These are phyloP conservation scores for Sakesphorus luctuosus DNA, from an alignment of 2,113 vertebrate genomes.

Conservation along the genomic window DNA sequence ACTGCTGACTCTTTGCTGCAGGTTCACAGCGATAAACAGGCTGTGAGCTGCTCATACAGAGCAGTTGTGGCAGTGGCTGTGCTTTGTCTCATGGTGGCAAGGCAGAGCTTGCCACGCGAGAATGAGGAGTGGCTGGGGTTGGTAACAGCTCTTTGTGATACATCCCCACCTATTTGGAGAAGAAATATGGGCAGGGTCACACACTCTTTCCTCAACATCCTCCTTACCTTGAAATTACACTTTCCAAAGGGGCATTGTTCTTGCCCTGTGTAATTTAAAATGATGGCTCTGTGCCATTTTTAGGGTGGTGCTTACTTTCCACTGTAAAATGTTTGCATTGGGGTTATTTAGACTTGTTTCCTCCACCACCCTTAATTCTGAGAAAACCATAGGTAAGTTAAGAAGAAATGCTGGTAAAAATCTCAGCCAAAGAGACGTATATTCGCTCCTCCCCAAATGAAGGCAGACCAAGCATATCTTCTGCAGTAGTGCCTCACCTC, in stretches of 20 bases:
- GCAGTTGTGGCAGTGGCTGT: rapidly evolving
- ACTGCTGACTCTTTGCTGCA: background rate
- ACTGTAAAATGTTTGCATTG: background rate
- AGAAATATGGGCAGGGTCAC: background rate
- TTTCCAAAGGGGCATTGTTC: background rate
- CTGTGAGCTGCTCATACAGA: background rate
- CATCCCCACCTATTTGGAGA: background rate
- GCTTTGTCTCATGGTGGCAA: background rate
- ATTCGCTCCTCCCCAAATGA: background rate
- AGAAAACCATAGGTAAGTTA: background rate
- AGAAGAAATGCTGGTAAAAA: background rate
- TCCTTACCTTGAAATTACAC: conserved; percentile 9
- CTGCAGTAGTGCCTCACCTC: background rate
- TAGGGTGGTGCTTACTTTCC: background rate
- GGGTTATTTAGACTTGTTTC: background rate
- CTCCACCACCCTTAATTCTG: background rate
- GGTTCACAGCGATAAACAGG: background rate
- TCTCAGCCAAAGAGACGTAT: background rate
- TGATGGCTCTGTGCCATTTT: background rate
- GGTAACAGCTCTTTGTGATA: background rate
- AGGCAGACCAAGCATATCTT: background rate
- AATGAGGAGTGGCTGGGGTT: background rate
- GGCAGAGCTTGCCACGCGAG: rapidly evolving
- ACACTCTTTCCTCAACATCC: conserved; percentile 3
- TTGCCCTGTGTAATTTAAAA: background rate